Evolutionary conservation across 2,797 vertebrate species (phyloP).

Genomic region (Enteromius trimaculatus): DNA sequence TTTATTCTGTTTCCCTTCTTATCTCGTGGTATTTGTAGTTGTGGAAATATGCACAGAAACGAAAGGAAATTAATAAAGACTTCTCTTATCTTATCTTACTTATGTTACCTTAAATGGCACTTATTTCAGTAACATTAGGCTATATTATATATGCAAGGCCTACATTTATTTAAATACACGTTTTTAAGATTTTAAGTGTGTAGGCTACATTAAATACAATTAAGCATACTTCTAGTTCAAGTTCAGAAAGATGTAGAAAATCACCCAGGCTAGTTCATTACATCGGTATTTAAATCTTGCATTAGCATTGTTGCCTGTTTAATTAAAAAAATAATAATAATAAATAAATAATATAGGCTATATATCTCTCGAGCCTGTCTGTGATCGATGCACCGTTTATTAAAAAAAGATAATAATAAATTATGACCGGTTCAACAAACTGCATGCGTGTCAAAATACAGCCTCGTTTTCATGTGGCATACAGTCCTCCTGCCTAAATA

Average conservation of each 20-base stretch:
- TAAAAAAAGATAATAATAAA: too few species aligned
- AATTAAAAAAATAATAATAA: too few species aligned
- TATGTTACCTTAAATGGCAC: background rate
- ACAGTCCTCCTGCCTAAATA: background rate
- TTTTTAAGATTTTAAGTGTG: background rate
- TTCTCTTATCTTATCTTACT: background rate
- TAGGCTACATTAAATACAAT: background rate
- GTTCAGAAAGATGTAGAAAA: background rate
- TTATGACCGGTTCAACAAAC: background rate
- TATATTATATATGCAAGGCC: background rate
- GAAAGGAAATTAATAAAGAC: too few species aligned
- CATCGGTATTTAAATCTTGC: too few species aligned
- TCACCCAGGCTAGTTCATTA: background rate
- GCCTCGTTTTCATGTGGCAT: background rate
- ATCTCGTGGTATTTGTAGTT: too few species aligned
- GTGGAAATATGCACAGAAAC: too few species aligned
- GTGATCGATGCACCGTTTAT: too few species aligned
- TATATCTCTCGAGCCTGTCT: too few species aligned
- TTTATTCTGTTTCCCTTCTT: too few species aligned
- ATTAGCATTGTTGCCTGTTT: too few species aligned
- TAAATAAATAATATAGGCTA: too few species aligned
- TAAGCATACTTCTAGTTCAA: too few species aligned
- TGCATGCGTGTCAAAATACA: background rate
- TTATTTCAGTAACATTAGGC: background rate
- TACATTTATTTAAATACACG: background rate